Base-by-base conservation (phyloP, 1,140 invertebrate species). In the Drosophila carrolli region DNA sequence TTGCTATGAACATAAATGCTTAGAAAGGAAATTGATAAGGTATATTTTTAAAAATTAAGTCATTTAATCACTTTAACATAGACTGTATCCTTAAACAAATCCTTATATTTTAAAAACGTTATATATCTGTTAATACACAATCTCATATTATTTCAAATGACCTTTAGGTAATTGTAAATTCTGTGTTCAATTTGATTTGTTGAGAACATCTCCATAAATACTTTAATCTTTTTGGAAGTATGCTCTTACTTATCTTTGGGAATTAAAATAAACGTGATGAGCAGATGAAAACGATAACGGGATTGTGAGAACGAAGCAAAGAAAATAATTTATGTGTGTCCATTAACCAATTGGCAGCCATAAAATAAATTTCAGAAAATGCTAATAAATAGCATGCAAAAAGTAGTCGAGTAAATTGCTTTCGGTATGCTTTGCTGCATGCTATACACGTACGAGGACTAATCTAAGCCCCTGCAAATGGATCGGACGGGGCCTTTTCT, bases 401-500 rank as follows among this genome's bases (percentile, higher is more conserved):
- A 41, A 16, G 38, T 27, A 62, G 58, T 19, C 41, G 27, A 32
- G 29, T 27, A 66, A 3, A 4, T 71, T 61, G 13, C 54, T 51
- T 48, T 72, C 11, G 23, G 38, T 50, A 35, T 46, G 43, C 16
- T 16, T 16, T 16, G 16, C 16, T 0, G 16, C 38, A 54, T 63
- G 19, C 1, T 35, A 27, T n/a, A 47, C 59, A 8, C 16, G 19
- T n/a, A 48, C 16, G 11, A 32, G 9, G 56, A 23, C 63, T 67
- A 68, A 67, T 68, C 47, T 32, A 68, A 54, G 16, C 32, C 10
- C 62, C 43, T 37, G 40, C 56, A 60, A 70, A 70, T 70, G 65
- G 40, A 47, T 78, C 43, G 59, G 47, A 57, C 57, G 75, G n/a
- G 65, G 38, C 35, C 56, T 65, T 63, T 62, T 59, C 56, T 66